These are phyloP conservation scores for Falco biarmicus DNA, from an alignment of 2,797 vertebrate genomes.

Conservation along the genomic window DNA sequence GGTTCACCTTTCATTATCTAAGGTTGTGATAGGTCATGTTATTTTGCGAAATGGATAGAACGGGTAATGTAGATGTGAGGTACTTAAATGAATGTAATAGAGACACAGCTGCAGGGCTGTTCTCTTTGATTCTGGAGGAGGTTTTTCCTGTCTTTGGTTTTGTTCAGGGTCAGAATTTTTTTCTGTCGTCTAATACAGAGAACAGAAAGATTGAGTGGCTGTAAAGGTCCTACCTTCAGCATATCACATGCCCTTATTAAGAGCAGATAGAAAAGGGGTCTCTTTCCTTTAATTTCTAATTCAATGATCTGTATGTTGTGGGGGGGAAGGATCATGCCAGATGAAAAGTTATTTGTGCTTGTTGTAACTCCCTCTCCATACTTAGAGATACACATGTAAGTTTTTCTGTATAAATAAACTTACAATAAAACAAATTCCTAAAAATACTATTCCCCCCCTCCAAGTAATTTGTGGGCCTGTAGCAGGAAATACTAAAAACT, in stretches of 20 bases:
- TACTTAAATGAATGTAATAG: background rate
- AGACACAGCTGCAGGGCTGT: background rate
- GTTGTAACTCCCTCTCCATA: background rate
- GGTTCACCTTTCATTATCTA: background rate
- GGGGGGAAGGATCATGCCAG: background rate
- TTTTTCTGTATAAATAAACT: background rate
- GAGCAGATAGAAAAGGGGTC: background rate
- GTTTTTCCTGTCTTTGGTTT: background rate
- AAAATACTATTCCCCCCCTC: background rate
- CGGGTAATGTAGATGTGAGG: background rate
- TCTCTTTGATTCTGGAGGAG: background rate
- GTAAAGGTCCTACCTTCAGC: background rate
- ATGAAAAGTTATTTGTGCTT: background rate
- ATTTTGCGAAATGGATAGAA: background rate
- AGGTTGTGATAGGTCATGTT: background rate
- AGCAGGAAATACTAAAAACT: background rate
- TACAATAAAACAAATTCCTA: background rate
- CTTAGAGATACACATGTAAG: background rate
- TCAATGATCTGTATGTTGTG: background rate
- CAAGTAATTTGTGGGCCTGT: background rate
- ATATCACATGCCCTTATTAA: background rate
- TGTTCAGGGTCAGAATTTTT: background rate
- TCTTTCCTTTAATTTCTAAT: background rate
- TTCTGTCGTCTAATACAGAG: background rate
- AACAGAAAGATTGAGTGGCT: background rate